Conservation (phyloP, 2,113 vertebrate species). For the Gymnogyps californianus region DNA sequence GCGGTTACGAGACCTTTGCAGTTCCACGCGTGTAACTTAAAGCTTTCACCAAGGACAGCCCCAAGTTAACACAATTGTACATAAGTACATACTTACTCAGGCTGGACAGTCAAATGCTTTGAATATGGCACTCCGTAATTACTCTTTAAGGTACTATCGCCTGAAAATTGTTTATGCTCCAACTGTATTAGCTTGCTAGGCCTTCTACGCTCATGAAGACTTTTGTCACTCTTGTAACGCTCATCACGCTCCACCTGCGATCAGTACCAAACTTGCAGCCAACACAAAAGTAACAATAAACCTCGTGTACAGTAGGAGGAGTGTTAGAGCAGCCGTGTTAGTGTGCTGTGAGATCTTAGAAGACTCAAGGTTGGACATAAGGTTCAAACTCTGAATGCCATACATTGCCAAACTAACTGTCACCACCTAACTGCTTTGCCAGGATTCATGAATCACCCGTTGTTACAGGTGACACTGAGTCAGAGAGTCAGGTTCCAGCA, state of each 20-base stretch:
- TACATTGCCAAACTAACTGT: background rate
- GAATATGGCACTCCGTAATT: background rate
- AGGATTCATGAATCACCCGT: background rate
- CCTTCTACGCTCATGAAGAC: background rate
- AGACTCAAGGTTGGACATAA: too few species aligned
- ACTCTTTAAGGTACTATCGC: background rate
- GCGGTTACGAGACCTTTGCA: background rate
- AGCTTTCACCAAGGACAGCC: background rate
- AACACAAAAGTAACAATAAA: background rate
- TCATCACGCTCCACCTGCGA: background rate
- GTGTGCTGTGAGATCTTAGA: background rate
- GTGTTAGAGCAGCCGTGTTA: background rate
- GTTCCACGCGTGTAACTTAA: background rate
- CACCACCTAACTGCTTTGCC: background rate
- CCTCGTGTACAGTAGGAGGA: background rate
- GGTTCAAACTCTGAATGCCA: background rate
- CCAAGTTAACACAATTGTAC: background rate
- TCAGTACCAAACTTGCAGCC: background rate
- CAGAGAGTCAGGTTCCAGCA: background rate
- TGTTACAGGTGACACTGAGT: background rate
- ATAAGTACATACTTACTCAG: background rate
- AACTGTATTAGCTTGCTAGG: too few species aligned
- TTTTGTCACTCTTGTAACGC: background rate
- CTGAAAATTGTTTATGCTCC: background rate
- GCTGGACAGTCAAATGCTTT: background rate